Conservation (phyloP, 2,797 vertebrate species). For the Miichthys miiuy region DNA sequence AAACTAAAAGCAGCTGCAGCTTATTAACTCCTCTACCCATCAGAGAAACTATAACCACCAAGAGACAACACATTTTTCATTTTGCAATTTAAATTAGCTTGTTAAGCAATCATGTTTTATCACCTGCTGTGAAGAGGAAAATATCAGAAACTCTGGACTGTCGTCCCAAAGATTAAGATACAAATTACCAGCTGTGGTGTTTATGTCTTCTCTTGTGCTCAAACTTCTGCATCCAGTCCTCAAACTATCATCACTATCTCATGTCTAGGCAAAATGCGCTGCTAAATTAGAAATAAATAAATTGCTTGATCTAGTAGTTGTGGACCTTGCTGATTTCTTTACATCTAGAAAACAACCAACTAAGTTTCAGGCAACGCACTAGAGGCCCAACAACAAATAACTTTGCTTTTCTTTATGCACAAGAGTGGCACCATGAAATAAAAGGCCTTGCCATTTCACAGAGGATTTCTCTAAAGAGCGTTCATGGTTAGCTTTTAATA, state of each 20-base stretch:
- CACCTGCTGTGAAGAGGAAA: slow-evolving; percentile 10
- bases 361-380: neutral
- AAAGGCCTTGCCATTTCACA: neutral
- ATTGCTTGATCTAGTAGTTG: neutral
- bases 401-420: neutral
- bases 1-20: slow-evolving; percentile 42
- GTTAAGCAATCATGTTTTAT: slow-evolving; percentile 15
- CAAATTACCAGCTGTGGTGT: slow-evolving; percentile 12
- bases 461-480: slow-evolving; percentile 1
- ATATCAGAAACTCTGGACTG: neutral
- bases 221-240: slow-evolving; percentile 8
- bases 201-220: neutral
- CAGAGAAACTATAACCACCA: neutral
- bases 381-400: neutral
- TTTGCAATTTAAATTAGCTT: slow-evolving; percentile 33
- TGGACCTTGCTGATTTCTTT: neutral
- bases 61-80: slow-evolving; percentile 23
- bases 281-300: neutral
- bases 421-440: neutral
- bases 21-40: slow-evolving; percentile 10
- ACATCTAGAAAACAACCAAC: slow-evolving; percentile 1
- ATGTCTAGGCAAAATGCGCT: neutral
- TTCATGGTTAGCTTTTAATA: neutral
- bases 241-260: neutral
- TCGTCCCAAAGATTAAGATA: neutral